Base-by-base conservation (phyloP, 2,888 invertebrate species). In the Cyaniris semiargus region DNA sequence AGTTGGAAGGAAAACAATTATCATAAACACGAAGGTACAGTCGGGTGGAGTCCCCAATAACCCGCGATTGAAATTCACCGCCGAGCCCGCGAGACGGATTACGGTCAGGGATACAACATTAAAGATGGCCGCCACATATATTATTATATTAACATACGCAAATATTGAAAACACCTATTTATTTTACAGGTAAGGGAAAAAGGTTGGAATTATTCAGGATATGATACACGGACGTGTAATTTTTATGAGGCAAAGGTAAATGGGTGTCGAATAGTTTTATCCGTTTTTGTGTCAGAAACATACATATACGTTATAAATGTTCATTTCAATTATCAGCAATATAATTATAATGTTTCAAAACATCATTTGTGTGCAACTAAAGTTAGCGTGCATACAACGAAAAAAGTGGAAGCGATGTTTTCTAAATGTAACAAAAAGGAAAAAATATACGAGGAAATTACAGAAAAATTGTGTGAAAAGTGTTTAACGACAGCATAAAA, bases 11-110 rank as follows among this genome's bases (percentile, higher is more conserved):
- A 74, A 48, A 74, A 74, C 74, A 74, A 74, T 74, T 74, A 74
- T 74, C 74, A 83, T 83, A 82, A 82, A 82, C 79, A 80, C 78
- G 78, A 66, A 76, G 81, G 80, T 82, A 80, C 82, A 79, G 76
- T 21, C 44, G n/a, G 70, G n/a, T 4, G 15, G 44, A 21, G 72
- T 71, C 71, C 77, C 78, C 80, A 79, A 76, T 76, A 79, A 79
- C 75, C 66, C 76, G 60, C 79, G 80, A 82, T 83, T 82, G 80
- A 81, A 82, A 83, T 83, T 81, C 82, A 83, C 82, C 82, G 83
- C 82, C 83, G 79, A 76, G 81, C 81, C 81, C 80, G 76, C 75
- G 76, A 79, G 78, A 78, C 75, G 48, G 79, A 80, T 80, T 75
- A 79, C 79, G 81, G 82, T 82, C 82, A 80, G 79, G 79, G 70